These are phyloP conservation scores for Semnopithecus entellus DNA, from an alignment of 2,113 vertebrate species.

Conservation along the genomic window DNA sequence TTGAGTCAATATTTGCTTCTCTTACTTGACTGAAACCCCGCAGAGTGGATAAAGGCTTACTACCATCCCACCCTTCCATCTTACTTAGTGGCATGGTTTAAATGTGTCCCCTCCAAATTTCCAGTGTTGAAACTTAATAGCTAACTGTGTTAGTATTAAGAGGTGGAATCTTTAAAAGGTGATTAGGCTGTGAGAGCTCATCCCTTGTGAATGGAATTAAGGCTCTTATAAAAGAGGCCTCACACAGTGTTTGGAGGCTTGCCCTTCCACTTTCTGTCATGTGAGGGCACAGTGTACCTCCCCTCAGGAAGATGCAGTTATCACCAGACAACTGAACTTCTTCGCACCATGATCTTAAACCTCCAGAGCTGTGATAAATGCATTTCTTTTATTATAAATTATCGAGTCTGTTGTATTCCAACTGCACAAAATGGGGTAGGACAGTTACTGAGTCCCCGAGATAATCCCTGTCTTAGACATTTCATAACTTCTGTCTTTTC, in stretches of 20 bases:
- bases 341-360: not conserved
- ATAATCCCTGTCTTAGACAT: not conserved
- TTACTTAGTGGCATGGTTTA: not conserved
- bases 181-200: not conserved
- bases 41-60: not conserved
- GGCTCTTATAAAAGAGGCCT: not conserved
- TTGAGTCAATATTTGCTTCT: not conserved
- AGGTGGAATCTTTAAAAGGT: not conserved
- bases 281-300: not conserved
- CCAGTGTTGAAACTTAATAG: not conserved
- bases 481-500: too few relatives aligned
- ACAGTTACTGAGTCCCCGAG: not conserved
- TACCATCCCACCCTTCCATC: not conserved
- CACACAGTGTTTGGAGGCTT: not conserved
- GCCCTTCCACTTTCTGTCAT: not conserved
- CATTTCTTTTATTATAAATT: not conserved
- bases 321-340: not conserved
- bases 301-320: not conserved
- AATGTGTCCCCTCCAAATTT: not conserved
- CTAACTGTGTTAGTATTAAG: not conserved
- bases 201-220: not conserved
- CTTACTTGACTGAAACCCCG: not conserved
- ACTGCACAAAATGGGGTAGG: not conserved
- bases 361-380: not conserved
- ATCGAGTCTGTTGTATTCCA: not conserved